Percentiles rank a stretch among this genome's conserved stretches.
These are phyloP conservation scores for Sesia bembeciformis DNA, from an alignment of 2,888 invertebrate genomes.

Conservation along the genomic window DNA sequence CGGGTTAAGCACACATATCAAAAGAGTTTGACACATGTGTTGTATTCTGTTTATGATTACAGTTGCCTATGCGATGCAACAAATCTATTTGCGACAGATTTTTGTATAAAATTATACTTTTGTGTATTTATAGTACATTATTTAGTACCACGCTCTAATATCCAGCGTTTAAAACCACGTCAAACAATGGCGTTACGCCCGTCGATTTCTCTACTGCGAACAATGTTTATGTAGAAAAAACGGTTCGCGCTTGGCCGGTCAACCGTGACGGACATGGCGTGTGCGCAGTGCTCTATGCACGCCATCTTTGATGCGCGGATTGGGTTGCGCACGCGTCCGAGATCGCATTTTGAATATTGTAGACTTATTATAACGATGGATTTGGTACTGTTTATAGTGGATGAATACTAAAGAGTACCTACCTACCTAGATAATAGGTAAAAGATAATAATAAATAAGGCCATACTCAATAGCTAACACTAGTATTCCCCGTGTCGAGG, in stretches of 20 bases:
- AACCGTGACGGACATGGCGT: conserved; percentile 64
- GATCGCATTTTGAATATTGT: conserved; percentile 5
- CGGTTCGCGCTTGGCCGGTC: conserved; percentile 51
- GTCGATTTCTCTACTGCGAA: conserved; percentile 70
- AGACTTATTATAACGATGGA: background rate
- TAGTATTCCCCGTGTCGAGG: too few relatives aligned
- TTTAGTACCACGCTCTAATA: conserved; percentile 65
- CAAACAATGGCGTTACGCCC: conserved; percentile 70
- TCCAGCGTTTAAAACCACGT: conserved; percentile 52
- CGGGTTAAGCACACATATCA: too few relatives aligned
- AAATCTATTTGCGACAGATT: too few relatives aligned
- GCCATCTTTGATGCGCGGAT: conserved; percentile 66
- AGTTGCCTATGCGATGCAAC: too few relatives aligned
- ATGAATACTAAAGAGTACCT: conserved; percentile 15
- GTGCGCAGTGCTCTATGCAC: conserved; percentile 43
- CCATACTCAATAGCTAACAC: too few relatives aligned
- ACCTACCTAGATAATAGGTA: too few relatives aligned
- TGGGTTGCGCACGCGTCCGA: conserved; percentile 51
- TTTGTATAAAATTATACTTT: too few relatives aligned
- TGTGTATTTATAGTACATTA: conserved; percentile 10
- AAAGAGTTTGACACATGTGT: too few relatives aligned
- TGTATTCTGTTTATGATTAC: too few relatives aligned
- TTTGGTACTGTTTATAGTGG: background rate
- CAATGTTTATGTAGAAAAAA: conserved; percentile 71
- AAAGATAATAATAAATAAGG: too few relatives aligned